Evolutionary conservation across 2,113 vertebrate genomes (phyloP).

Genomic region (Ceuthmochares aereus): DNA sequence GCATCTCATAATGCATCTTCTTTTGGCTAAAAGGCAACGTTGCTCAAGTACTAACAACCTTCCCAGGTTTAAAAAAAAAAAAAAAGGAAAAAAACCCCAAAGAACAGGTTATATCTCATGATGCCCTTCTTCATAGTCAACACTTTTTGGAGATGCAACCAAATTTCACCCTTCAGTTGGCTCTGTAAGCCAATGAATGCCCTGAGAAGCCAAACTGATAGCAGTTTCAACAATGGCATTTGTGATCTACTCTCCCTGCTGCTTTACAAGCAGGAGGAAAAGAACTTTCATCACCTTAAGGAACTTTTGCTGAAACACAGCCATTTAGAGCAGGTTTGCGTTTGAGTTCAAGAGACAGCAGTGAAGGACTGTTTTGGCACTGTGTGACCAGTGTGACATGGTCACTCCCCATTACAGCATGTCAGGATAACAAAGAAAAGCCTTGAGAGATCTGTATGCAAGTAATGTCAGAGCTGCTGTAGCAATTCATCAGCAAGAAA

Average conservation of each 20-base stretch:
- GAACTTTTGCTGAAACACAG: neutral
- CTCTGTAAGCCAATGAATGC: neutral
- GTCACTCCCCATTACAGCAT: neutral
- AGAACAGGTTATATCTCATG: neutral
- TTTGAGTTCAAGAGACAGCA: neutral
- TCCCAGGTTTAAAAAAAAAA: neutral
- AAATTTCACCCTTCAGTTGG: neutral
- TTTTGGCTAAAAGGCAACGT: conserved; percentile 3
- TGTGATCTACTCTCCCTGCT: neutral
- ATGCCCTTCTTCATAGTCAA: neutral
- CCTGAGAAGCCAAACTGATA: neutral
- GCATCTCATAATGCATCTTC: neutral
- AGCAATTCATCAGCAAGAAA: neutral
- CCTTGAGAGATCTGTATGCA: neutral
- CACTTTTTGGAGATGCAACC: neutral
- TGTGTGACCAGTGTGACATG: neutral
- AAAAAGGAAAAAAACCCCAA: neutral
- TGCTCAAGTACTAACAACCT: neutral
- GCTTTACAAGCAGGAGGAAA: neutral
- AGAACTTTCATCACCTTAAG: neutral
- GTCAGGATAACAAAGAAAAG: neutral
- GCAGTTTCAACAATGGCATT: neutral
- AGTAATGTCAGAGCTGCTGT: neutral
- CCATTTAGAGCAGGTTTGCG: neutral
- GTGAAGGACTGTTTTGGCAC: neutral